Percentiles rank a stretch among this genome's conserved stretches.
phyloP scores from a whole-genome alignment of 1,140 invertebrate species.

The Sinella curviseta region DNA sequence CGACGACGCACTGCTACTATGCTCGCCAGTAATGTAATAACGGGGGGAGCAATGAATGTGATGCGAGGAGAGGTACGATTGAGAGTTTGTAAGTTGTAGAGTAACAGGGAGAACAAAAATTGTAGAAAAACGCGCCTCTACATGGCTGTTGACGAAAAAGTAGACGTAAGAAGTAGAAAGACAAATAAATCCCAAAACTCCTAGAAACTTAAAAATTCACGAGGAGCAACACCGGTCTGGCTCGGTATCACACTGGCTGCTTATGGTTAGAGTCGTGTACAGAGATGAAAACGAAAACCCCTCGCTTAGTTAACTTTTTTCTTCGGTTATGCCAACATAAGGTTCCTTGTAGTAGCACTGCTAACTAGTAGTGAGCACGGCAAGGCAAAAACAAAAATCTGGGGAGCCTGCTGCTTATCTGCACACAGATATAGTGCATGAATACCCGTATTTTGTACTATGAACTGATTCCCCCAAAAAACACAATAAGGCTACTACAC shows the following conservation, averaged over 20 bases:
- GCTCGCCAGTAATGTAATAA: background rate
- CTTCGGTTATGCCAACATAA: too few species aligned
- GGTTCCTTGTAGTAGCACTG: too few species aligned
- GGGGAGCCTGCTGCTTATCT: too few species aligned
- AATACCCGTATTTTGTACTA: too few species aligned
- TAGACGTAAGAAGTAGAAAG: constrained; percentile 12
- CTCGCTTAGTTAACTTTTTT: too few species aligned
- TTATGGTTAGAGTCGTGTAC: background rate
- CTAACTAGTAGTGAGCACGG: too few species aligned
- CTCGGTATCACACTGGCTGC: background rate
- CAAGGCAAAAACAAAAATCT: too few species aligned
- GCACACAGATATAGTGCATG: too few species aligned
- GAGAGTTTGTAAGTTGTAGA: background rate
- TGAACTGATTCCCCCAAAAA: too few species aligned
- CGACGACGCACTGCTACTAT: background rate
- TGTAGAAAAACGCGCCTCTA: background rate
- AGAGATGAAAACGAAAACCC: too few species aligned
- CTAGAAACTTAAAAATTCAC: constrained; percentile 21
- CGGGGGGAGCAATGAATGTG: background rate
- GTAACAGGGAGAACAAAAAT: background rate
- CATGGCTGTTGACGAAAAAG: background rate
- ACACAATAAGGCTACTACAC: too few species aligned
- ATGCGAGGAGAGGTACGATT: background rate
- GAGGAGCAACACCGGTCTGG: background rate
- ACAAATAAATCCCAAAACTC: constrained; percentile 26